These are phyloP conservation scores for Amphiprion clarkii DNA, from an alignment of 2,797 vertebrate genomes.

Conservation along the genomic window DNA sequence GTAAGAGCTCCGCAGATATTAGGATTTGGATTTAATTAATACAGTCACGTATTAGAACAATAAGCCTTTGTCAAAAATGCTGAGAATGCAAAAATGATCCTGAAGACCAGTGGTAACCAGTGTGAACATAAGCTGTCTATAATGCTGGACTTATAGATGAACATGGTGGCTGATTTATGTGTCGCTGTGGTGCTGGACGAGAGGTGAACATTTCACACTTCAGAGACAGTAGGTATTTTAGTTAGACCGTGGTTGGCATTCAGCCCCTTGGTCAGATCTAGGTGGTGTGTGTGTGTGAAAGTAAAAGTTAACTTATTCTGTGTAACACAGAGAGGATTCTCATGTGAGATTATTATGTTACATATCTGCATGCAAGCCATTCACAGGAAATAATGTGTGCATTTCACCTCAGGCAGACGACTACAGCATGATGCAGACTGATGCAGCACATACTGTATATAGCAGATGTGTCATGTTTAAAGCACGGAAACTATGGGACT, in stretches of 20 bases:
- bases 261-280: not conserved
- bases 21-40: slow-evolving; percentile 18
- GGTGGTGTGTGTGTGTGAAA: not conserved
- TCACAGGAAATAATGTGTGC: not conserved
- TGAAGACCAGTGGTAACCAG: not conserved
- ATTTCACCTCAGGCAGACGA: not conserved
- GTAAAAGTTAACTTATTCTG: not conserved
- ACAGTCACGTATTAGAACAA: slow-evolving; percentile 1
- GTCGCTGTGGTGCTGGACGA: not conserved
- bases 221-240: not conserved
- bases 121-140: not conserved
- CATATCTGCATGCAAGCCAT: not conserved
- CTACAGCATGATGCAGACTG: not conserved
- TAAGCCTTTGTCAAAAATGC: not conserved
- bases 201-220: too few species aligned
- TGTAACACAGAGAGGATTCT: not conserved
- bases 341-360: not conserved
- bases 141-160: not conserved
- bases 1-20: not conserved
- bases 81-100: not conserved
- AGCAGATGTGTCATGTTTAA: not conserved
- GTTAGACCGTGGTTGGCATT: not conserved
- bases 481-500: too few species aligned
- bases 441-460: not conserved
- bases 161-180: not conserved